phyloP scores from a whole-genome alignment of 2,888 invertebrate genomes.

The Mesochorus sp. region DNA sequence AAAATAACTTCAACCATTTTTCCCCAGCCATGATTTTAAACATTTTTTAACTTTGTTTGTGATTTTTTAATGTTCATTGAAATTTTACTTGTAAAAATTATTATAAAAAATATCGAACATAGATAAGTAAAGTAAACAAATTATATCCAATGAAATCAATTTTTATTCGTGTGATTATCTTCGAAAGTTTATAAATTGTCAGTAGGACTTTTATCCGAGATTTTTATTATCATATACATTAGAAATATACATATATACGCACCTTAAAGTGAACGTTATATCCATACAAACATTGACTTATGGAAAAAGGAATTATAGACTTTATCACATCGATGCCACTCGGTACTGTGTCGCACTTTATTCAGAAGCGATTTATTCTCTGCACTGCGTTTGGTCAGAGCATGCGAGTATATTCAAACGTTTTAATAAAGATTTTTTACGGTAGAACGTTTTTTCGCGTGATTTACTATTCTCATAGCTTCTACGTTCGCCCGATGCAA shows the following conservation, averaged over 20 bases:
- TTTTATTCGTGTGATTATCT: too few relatives aligned
- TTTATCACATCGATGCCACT: constrained; percentile 50
- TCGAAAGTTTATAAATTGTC: too few relatives aligned
- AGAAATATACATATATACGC: background rate
- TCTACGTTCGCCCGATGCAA: constrained; percentile 2
- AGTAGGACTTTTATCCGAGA: too few relatives aligned
- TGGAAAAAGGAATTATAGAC: constrained; percentile 43
- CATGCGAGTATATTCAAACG: background rate
- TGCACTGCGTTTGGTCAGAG: background rate
- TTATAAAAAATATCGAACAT: too few relatives aligned
- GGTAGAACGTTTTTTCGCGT: constrained; percentile 3
- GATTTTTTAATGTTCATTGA: too few relatives aligned
- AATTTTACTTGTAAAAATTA: too few relatives aligned
- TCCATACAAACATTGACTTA: constrained; percentile 33
- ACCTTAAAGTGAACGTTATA: background rate
- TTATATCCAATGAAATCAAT: too few relatives aligned
- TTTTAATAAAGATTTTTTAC: constrained; percentile 44
- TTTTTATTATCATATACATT: background rate
- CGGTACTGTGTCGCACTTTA: constrained; percentile 42
- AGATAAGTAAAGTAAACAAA: too few relatives aligned
- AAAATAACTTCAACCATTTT: too few relatives aligned
- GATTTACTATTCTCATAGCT: constrained; percentile 35
- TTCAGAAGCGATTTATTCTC: constrained; percentile 22
- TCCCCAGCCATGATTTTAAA: too few relatives aligned
- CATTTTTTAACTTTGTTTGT: too few relatives aligned